Evolutionary conservation across 2,113 vertebrate genomes (phyloP).

Genomic region (Hippocampus abdominalis): DNA sequence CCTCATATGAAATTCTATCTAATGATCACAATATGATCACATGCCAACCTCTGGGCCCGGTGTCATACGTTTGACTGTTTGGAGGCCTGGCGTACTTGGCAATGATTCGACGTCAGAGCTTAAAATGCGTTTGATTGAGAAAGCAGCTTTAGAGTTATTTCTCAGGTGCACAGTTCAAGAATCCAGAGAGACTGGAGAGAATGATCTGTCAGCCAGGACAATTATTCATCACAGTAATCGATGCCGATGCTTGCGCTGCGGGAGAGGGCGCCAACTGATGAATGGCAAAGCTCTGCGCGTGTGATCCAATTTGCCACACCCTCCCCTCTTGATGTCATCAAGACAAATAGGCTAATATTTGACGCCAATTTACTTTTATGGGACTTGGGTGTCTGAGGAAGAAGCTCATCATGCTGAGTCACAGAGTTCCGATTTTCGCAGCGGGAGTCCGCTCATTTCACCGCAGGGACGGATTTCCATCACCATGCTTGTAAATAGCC

Average conservation of each 20-base stretch:
- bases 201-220: slow-evolving; percentile 29
- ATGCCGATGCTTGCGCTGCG: slow-evolving; percentile 38
- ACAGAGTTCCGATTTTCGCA: neutral
- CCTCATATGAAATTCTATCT: neutral
- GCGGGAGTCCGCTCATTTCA: slow-evolving; percentile 12
- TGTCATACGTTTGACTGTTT: slow-evolving; percentile 5
- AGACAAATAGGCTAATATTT: slow-evolving; percentile 34
- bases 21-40: slow-evolving; percentile 18
- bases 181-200: slow-evolving; percentile 40
- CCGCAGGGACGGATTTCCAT: neutral
- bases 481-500: slow-evolving; percentile 38
- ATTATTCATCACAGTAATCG: slow-evolving; percentile 51
- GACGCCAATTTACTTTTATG: slow-evolving; percentile 32
- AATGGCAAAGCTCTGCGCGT: slow-evolving; percentile 25
- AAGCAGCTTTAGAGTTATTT: slow-evolving; percentile 35
- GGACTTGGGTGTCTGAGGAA: neutral
- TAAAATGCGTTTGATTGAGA: slow-evolving; percentile 29
- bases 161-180: slow-evolving; percentile 33
- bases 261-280: slow-evolving; percentile 27
- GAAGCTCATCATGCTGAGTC: slow-evolving; percentile 1
- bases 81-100: slow-evolving; percentile 24
- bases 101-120: slow-evolving; percentile 47
- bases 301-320: slow-evolving; percentile 25
- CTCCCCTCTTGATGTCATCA: slow-evolving; percentile 27
- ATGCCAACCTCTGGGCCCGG: slow-evolving; percentile 13